Evolutionary conservation across 2,113 vertebrate species (phyloP).

Genomic region (Corynorhinus townsendii): DNA sequence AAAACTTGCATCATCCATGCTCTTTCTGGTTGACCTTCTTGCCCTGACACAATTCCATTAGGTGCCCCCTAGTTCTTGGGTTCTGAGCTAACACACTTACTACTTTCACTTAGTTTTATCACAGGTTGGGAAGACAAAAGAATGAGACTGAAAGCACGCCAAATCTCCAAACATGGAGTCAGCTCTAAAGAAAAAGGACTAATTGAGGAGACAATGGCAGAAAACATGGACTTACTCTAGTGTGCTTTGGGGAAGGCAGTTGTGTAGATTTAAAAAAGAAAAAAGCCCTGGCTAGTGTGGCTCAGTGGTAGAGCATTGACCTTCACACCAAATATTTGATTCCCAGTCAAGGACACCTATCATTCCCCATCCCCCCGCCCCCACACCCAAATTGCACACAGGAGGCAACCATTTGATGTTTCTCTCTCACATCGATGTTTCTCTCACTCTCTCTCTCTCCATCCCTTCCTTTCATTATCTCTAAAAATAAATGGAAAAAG

Average conservation of each 20-base stretch:
- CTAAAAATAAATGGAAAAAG: too few species aligned
- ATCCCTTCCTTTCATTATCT: too few species aligned
- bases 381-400: too few species aligned
- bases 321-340: neutral
- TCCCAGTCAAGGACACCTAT: too few species aligned
- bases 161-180: neutral
- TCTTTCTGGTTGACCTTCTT: neutral
- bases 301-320: neutral
- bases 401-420: too few species aligned
- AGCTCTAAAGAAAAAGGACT: neutral
- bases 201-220: neutral
- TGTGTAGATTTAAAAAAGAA: neutral
- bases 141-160: neutral
- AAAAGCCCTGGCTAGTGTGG: neutral
- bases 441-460: too few species aligned
- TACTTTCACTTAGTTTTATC: conserved; percentile 2
- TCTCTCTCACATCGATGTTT: too few species aligned
- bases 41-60: neutral
- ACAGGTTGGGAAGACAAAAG: neutral
- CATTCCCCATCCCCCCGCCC: too few species aligned
- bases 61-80: neutral
- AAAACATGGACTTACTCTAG: neutral
- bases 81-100: neutral
- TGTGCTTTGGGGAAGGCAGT: neutral
- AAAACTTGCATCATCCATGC: neutral